Conservation (phyloP, 1,140 invertebrate genomes). For the Calephelis virginiensis region DNA sequence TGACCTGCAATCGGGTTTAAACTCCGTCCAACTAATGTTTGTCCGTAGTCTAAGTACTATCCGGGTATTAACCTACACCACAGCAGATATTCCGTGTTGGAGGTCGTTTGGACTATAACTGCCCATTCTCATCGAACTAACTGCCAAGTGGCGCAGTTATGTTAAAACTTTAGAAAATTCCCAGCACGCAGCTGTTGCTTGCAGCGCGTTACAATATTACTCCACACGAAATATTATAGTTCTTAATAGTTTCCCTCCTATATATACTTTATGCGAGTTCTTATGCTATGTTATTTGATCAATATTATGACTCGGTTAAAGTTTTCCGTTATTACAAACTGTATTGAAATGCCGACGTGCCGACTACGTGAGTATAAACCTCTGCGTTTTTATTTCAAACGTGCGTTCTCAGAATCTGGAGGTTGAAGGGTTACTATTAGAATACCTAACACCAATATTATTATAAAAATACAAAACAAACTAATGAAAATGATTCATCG, state of each 20-base stretch:
- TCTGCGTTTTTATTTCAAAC: too few relatives aligned
- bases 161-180: conserved; percentile 26
- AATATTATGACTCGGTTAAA: background rate
- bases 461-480: too few relatives aligned
- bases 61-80: background rate
- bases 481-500: too few relatives aligned
- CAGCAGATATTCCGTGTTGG: conserved; percentile 4
- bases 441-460: too few relatives aligned
- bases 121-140: conserved; percentile 26
- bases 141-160: conserved; percentile 19
- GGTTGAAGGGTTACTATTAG: too few relatives aligned
- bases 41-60: background rate
- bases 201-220: conserved; percentile 13
- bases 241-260: conserved; percentile 10
- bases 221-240: conserved; percentile 6
- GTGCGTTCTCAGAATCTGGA: too few relatives aligned
- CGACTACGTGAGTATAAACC: too few relatives aligned
- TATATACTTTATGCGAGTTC: conserved; percentile 7
- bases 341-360: too few relatives aligned
- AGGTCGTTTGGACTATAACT: conserved; percentile 20
- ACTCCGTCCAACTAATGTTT: too few relatives aligned
- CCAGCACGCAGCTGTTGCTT: conserved; percentile 17
- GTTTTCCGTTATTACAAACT: too few relatives aligned
- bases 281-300: background rate
- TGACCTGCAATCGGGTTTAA: too few relatives aligned